These are phyloP conservation scores for Orycteropus afer DNA, from an alignment of 2,113 vertebrate genomes.

Conservation along the genomic window DNA sequence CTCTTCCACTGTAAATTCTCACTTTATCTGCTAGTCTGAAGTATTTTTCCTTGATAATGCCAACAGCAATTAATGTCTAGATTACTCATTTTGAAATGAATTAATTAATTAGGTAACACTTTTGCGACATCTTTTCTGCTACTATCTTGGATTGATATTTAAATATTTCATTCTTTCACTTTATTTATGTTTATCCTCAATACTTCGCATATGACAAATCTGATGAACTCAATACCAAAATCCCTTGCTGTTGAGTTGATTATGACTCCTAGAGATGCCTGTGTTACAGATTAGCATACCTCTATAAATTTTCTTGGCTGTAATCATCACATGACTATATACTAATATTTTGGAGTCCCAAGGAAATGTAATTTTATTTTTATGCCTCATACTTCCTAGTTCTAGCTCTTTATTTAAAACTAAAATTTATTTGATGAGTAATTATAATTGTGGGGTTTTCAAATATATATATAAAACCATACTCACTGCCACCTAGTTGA, in stretches of 20 bases:
- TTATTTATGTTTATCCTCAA: neutral
- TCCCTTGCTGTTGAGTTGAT: too few species aligned
- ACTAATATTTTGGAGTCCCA: neutral
- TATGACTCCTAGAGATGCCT: too few species aligned
- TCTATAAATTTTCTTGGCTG: too few species aligned
- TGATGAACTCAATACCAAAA: too few species aligned
- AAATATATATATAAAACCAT: too few species aligned
- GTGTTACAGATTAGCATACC: too few species aligned
- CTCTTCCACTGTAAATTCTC: neutral
- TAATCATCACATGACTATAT: neutral
- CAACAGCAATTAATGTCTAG: neutral
- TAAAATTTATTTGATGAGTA: neutral
- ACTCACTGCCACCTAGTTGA: too few species aligned
- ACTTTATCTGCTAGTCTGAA: neutral
- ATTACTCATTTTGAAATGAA: neutral
- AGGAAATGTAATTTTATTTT: slow-evolving; percentile 35
- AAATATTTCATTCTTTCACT: slow-evolving; percentile 33
- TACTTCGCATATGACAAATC: neutral
- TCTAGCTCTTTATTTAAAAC: neutral
- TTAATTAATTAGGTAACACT: neutral
- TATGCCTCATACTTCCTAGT: neutral
- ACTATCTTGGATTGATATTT: neutral
- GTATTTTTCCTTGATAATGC: neutral
- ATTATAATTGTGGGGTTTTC: neutral
- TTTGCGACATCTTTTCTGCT: neutral